Evolutionary conservation across 1,140 invertebrate genomes (phyloP).

Genomic region (Ylistrum balloti): DNA sequence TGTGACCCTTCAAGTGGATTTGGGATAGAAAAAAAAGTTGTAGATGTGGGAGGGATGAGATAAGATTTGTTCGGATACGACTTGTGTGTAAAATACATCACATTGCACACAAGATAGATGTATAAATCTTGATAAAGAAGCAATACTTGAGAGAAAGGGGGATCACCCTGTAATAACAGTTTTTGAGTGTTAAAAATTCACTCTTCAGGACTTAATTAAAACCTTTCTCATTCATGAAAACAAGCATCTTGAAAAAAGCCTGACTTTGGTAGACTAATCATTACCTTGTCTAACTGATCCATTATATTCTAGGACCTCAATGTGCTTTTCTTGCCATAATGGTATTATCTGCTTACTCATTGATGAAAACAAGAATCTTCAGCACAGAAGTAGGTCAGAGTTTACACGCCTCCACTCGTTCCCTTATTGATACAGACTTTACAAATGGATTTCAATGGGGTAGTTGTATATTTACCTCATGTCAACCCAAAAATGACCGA

Average conservation of each 20-base stretch:
- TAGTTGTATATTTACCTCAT: conserved; percentile 17
- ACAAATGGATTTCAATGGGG: conserved; percentile 32
- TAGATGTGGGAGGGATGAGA: neutral
- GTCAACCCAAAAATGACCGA: neutral
- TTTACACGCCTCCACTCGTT: neutral
- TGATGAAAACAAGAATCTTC: conserved; percentile 16
- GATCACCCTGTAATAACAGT: neutral
- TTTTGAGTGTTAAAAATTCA: neutral
- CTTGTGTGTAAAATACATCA: too few species aligned
- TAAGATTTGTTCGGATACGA: neutral
- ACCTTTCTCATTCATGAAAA: neutral
- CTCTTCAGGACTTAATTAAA: neutral
- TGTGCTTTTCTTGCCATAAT: neutral
- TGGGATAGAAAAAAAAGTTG: neutral
- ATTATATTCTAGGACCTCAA: neutral
- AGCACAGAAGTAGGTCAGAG: neutral
- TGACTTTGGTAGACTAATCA: neutral
- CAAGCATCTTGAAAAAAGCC: conserved; percentile 6
- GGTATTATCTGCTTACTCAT: neutral
- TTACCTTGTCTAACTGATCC: neutral
- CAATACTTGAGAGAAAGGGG: neutral
- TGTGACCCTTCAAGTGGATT: conserved; percentile 32
- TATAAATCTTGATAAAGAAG: neutral
- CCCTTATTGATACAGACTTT: neutral
- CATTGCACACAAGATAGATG: neutral